phyloP scores from a whole-genome alignment of 2,113 vertebrate species.

The Forbesichthys papilliferus region DNA sequence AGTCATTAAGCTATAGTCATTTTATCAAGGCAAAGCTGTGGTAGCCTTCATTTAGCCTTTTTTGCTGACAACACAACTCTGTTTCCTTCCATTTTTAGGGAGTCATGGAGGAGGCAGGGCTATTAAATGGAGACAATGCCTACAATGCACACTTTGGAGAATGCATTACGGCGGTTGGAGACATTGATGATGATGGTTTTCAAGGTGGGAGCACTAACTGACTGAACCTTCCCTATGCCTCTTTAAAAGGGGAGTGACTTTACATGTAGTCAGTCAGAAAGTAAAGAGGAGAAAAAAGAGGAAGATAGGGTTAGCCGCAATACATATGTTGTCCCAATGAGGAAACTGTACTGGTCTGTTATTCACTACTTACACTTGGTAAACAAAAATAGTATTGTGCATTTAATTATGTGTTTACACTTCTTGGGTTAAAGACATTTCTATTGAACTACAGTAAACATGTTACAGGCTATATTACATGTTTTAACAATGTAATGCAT shows the following conservation, averaged over 20 bases:
- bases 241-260: neutral
- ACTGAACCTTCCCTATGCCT: too few relatives aligned
- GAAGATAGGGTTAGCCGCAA: too few relatives aligned
- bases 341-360: neutral
- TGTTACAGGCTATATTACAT: too few relatives aligned
- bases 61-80: conserved; percentile 10
- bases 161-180: conserved; percentile 84
- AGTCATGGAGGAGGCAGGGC: conserved; percentile 85
- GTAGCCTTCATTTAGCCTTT: conserved; percentile 1
- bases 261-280: too few relatives aligned
- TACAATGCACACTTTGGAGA: conserved; percentile 97
- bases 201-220: conserved; percentile 78
- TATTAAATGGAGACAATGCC: conserved; percentile 80
- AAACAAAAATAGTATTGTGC: neutral
- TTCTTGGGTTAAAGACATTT: too few relatives aligned
- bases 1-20: neutral
- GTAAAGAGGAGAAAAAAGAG: too few relatives aligned
- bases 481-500: too few relatives aligned
- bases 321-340: neutral
- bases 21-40: neutral
- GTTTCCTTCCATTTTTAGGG: conserved; percentile 79
- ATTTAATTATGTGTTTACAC: neutral
- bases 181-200: conserved; percentile 94
- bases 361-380: neutral
- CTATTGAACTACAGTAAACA: too few relatives aligned